Evolutionary conservation across 2,113 vertebrate species (phyloP), one percentile per base, ranked within the genome.

Genomic region (Anthoscopus minutus): DNA sequence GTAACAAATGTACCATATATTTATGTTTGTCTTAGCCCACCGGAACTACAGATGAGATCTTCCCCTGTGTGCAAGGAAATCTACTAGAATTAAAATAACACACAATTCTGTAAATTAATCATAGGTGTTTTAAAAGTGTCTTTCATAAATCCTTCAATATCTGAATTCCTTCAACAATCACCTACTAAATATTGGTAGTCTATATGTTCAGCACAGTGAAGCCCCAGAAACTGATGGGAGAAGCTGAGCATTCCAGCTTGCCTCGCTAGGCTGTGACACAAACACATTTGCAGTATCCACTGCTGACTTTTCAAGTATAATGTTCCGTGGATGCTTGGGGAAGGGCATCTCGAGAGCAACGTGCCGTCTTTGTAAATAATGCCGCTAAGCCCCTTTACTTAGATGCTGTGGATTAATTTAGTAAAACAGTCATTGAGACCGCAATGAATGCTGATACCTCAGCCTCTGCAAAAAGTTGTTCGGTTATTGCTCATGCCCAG

Each of bases 401-500:
- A 33, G 58, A n/a, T 33, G 54, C 53, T n/a, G 3, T 0, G 51
- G 70, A 69, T 82, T 66, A 50, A 77, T 84, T 33, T 21, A 70
- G 51, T 45, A 37, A 74, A 81, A 37, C 31, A 25, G 67, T 71
- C 65, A 2, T 10, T 42, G 40, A 38, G 62, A 19, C 82, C 4
- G 45, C 76, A 40, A 11, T 11, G 83, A 33, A 42, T 20, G 57
- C n/a, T 44, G 56, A 81, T 62, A 9, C 14, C 77, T 80, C 64
- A 70, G 86, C 47, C 24, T 10, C 82, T 69, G 87, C 79, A 45
- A 87, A 97, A 97, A 97, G 96, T 97, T 97, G 54, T 56, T 50
- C 8, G 37, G 40, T 14, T 72, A 45, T 56, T 24, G 30, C 80
- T 58, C 6, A 60, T 57, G 58, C 10, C 70, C 28, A 50, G 88